Conservation (phyloP, 2,113 vertebrate species). For the Pygoscelis adeliae region DNA sequence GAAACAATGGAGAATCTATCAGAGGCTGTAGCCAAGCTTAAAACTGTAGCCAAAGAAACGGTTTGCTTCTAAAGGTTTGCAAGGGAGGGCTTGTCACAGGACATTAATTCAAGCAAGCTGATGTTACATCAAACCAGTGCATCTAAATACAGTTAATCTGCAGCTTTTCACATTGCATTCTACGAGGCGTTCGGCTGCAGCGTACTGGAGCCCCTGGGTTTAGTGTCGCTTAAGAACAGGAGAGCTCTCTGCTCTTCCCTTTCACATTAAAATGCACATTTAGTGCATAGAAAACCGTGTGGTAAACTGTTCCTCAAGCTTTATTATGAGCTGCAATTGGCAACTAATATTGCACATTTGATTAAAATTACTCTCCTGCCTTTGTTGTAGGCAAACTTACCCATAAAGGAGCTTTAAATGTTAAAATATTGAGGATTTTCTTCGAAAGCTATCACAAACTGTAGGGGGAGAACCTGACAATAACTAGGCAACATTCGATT, state of each 20-base stretch:
- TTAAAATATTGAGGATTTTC: not conserved
- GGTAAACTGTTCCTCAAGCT: not conserved
- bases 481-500: not conserved
- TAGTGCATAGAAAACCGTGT: not conserved
- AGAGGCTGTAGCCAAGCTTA: conserved; percentile 38
- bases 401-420: not conserved
- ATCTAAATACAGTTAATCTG: conserved; percentile 66
- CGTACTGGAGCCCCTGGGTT: not conserved
- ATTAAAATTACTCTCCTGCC: not conserved
- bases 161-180: conserved; percentile 36
- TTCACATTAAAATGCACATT: conserved; percentile 18
- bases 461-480: not conserved
- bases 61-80: conserved; percentile 61
- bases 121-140: conserved; percentile 56
- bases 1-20: conserved; percentile 55
- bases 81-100: conserved; percentile 58
- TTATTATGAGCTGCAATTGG: not conserved
- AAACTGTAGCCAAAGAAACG: conserved; percentile 60
- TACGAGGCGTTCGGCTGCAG: conserved; percentile 3
- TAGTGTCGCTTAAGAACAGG: not conserved
- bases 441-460: not conserved
- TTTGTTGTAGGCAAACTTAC: not conserved
- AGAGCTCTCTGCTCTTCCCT: not conserved
- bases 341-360: not conserved
- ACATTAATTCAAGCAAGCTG: conserved; percentile 67